Conservation (phyloP, 2,113 vertebrate species). For the Cavia porcellus region DNA sequence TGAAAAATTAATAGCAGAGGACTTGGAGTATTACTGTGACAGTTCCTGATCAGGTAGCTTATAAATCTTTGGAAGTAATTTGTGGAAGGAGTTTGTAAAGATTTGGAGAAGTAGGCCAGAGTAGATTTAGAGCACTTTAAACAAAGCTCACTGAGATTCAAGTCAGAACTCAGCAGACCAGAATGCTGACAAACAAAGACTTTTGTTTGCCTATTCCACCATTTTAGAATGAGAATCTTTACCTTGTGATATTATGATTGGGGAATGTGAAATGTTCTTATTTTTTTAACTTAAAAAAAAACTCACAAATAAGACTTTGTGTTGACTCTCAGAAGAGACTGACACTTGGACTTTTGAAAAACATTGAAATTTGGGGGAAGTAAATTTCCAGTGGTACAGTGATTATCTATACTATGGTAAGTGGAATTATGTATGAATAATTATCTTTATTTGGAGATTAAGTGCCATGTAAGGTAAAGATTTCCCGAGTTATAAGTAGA, state of each 20-base stretch:
- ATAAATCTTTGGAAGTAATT: not conserved
- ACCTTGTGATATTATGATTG: not conserved
- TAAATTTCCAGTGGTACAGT: not conserved
- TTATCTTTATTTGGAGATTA: not conserved
- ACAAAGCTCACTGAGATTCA: not conserved
- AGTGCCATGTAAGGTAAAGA: not conserved
- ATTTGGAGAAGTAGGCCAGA: not conserved
- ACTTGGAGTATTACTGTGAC: not conserved
- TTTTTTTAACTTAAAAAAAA: not conserved
- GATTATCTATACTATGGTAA: not conserved
- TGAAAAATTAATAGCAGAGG: not conserved
- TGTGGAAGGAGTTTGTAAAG: not conserved
- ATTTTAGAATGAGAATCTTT: not conserved
- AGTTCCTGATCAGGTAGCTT: not conserved
- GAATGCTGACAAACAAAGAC: not conserved
- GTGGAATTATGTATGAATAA: not conserved
- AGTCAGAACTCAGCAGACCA: not conserved
- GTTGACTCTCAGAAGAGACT: not conserved
- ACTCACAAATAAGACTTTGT: not conserved
- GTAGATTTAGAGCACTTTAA: not conserved
- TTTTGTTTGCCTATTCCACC: not conserved
- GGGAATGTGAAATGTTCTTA: not conserved
- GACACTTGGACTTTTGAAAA: not conserved
- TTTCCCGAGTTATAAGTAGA: not conserved
- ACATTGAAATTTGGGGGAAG: not conserved